Base-by-base conservation (phyloP, 2,113 vertebrate genomes). In the Synchiropus splendidus region DNA sequence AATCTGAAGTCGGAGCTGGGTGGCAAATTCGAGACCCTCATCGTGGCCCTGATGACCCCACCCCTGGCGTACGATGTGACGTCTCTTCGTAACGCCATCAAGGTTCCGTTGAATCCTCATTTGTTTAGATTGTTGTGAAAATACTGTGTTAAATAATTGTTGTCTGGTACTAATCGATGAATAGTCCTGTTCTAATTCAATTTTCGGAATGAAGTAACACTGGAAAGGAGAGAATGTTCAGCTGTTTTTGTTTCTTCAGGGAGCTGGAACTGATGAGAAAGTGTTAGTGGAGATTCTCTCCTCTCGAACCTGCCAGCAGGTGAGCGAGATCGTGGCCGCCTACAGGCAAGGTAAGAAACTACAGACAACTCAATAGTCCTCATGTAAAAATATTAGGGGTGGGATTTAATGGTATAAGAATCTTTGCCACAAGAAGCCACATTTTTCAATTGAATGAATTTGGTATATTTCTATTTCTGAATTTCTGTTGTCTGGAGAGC, bases 231-330 rank as follows among this genome's bases (percentile, higher is more conserved):
- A 27, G 21, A n/a, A 27, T 27, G 2, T 18, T 48, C 39, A 11
- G 10, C 15, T 6, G 9, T 53, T 48, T 53, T 44, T n/a, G n/a
- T 44, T 17, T 42, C 38, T 49, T 32, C 47, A 97, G 94, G 94
- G 94, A 56, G 90, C 89, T 36, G 94, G 94, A 45, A 98, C 94
- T 1, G 45, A 88, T 15, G 93, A 97, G 78, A 90, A 92, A 49
- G 86, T 93, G 10, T 64, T 98, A 69, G 86, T 88, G 31, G 89
- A 94, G 82, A 89, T 97, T 46, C 85, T 98, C 44, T 87, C 92
- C 12, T 97, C 94, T 15, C 88, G 93, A 74, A 89, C 87, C 1
- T 47, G 83, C 9, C 63, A 58, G 0, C 90, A 97, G 70, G 46
- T 98, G 46, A 85, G 36, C 47, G 77, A 84, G 12, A 90, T 97